Evolutionary conservation across 2,797 vertebrate species (phyloP), one percentile per base, ranked within the genome.

Genomic region (Melanotaenia pygmaea): DNA sequence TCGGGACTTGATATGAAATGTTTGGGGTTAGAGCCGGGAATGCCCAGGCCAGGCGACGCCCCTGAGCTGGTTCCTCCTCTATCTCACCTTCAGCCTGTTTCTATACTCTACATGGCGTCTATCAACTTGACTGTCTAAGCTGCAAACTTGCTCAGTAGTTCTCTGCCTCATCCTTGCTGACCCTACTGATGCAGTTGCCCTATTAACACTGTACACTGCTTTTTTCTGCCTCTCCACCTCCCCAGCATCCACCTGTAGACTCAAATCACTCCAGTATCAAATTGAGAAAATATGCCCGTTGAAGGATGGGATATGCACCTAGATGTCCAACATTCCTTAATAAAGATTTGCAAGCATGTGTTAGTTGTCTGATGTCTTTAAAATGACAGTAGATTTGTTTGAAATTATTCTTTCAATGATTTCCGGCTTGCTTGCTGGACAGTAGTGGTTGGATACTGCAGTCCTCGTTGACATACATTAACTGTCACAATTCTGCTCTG

Each of bases 301-400:
- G 45, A 47, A 5, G 20, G 16, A 20, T 45, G 18, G 18, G 16
- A 45, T 45, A 20, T 45, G 18, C 45, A 47, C 5, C 45, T n/a
- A 22, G 47, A n/a, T n/a, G 47, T 47, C 8, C 10, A n/a, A 22
- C 47, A 22, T 50, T 18, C n/a, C 47, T 50, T 50, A 3, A 50
- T 50, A 10, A 10, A 50, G n/a, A 50, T 22, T n/a, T 50, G 22
- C 47, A 50, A 11, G 6, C 2, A n/a, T 43, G 20, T n/a, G 8
- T 22, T 8, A n/a, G 5, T 8, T n/a, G 18, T 47, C 3, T 47
- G 43, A 45, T 72, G 35, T 24, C 35, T 37, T n/a, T 40, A 45
- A 67, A 70, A 63, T 59, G 22, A 12, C 1, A 61, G 16, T 20
- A 13, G 51, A 30, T 80, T 45, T 74, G 62, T 26, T 40, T 50